Evolutionary conservation across 1,140 invertebrate species (phyloP).

Genomic region (Drosophila elegans): DNA sequence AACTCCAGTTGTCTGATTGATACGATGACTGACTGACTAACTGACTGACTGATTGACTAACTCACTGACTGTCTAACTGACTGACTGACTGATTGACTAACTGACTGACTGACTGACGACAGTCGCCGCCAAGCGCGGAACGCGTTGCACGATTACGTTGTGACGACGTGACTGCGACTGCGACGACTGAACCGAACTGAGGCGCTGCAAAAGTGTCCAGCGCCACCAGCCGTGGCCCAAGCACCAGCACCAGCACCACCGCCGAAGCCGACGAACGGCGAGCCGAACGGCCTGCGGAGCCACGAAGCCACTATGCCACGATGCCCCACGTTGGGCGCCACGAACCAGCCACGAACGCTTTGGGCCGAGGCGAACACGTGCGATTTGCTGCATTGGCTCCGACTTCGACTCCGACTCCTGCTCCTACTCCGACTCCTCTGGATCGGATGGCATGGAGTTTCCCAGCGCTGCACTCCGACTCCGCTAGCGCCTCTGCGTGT

Average conservation of each 20-base stretch:
- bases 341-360: constrained; percentile 2
- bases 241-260: background rate
- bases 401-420: background rate
- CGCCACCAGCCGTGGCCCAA: background rate
- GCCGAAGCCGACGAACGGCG: background rate
- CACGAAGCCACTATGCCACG: constrained; percentile 17
- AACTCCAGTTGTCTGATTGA: constrained; percentile 12
- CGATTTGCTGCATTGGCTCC: constrained; percentile 65
- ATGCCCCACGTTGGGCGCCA: constrained; percentile 25
- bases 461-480: constrained; percentile 35
- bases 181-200: constrained; percentile 70
- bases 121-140: constrained; percentile 72
- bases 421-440: constrained; percentile 5
- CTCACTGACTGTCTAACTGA: constrained; percentile 18
- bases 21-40: constrained; percentile 4
- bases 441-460: constrained; percentile 24
- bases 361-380: constrained; percentile 61
- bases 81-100: constrained; percentile 30
- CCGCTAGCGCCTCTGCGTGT: constrained; percentile 46
- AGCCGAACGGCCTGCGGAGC: background rate
- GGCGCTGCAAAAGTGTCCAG: constrained; percentile 63
- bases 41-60: background rate
- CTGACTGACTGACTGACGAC: constrained; percentile 53
- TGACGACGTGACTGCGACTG: constrained; percentile 82
- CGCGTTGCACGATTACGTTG: constrained; percentile 72